Conservation (phyloP, 2,113 vertebrate genomes). For the Ictidomys tridecemlineatus region DNA sequence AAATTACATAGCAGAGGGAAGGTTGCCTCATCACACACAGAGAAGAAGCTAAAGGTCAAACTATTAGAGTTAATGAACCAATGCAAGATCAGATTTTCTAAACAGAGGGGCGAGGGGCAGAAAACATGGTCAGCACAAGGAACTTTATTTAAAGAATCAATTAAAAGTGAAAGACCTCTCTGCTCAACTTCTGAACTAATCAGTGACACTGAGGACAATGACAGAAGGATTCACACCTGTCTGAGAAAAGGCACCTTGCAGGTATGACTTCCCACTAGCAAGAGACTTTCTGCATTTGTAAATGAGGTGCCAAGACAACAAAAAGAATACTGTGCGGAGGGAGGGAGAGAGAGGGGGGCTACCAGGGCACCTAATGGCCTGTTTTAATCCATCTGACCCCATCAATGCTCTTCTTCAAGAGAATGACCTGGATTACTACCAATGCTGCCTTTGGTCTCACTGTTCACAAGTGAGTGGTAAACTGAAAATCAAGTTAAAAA, state of each 20-base stretch:
- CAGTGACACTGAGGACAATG: constrained; percentile 40
- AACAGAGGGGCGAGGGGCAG: constrained; percentile 78
- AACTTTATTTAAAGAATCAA: constrained; percentile 80
- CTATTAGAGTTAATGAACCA: constrained; percentile 83
- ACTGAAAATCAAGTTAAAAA: not conserved
- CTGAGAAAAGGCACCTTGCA: constrained; percentile 35
- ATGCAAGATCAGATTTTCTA: constrained; percentile 66
- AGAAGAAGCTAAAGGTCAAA: constrained; percentile 76
- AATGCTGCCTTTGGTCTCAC: not conserved
- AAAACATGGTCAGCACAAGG: constrained; percentile 60
- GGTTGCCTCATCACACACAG: constrained; percentile 69
- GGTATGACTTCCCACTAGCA: not conserved
- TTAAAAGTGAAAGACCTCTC: constrained; percentile 64
- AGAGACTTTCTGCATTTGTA: not conserved
- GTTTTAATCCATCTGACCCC: not conserved
- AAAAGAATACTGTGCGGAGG: fast-evolving
- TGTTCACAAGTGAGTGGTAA: not conserved
- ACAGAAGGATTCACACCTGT: not conserved
- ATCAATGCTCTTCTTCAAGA: not conserved
- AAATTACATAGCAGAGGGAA: constrained; percentile 75
- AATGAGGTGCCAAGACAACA: not conserved
- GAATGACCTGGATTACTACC: not conserved
- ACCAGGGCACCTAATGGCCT: fast-evolving
- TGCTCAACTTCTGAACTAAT: not conserved
- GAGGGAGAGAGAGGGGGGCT: not conserved